Percentiles rank a stretch among this genome's conserved stretches.
Conservation (phyloP, 2,797 vertebrate species). For the Acipenser ruthenus region DNA sequence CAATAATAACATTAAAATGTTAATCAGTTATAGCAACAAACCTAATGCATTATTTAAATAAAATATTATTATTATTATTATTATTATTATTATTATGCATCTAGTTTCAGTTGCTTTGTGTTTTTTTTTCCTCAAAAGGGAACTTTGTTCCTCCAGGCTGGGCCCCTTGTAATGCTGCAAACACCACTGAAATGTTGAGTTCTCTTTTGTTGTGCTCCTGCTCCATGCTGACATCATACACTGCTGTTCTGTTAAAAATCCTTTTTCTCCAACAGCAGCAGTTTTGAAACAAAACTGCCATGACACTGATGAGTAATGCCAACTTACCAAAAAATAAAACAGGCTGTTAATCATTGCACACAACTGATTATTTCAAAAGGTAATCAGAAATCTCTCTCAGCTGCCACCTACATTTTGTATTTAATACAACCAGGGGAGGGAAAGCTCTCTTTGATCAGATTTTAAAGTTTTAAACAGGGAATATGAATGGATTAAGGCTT, state of each 20-base stretch:
- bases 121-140: slow-evolving; percentile 41
- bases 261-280: slow-evolving; percentile 71
- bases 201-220: slow-evolving; percentile 62
- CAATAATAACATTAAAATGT: too few relatives aligned
- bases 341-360: slow-evolving; percentile 27
- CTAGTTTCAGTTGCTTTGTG: too few relatives aligned
- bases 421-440: slow-evolving; percentile 25
- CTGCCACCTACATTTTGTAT: background rate
- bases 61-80: too few relatives aligned
- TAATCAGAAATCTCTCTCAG: slow-evolving; percentile 10
- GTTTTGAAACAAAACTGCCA: slow-evolving; percentile 80
- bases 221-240: slow-evolving; percentile 70
- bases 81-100: too few relatives aligned
- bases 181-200: slow-evolving; percentile 47
- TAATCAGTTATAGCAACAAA: too few relatives aligned
- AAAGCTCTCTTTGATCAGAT: too few relatives aligned
- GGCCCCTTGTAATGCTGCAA: slow-evolving; percentile 58
- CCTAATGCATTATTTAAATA: too few relatives aligned
- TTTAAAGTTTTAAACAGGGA: too few relatives aligned
- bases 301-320: slow-evolving; percentile 69
- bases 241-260: slow-evolving; percentile 79
- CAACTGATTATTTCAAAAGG: slow-evolving; percentile 13
- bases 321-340: slow-evolving; percentile 64
- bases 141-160: slow-evolving; percentile 57
- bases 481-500: too few relatives aligned